Percentiles rank a stretch among this genome's conserved stretches.
Conservation (phyloP, 2,888 invertebrate genomes). For the Mythimna lalbum region DNA sequence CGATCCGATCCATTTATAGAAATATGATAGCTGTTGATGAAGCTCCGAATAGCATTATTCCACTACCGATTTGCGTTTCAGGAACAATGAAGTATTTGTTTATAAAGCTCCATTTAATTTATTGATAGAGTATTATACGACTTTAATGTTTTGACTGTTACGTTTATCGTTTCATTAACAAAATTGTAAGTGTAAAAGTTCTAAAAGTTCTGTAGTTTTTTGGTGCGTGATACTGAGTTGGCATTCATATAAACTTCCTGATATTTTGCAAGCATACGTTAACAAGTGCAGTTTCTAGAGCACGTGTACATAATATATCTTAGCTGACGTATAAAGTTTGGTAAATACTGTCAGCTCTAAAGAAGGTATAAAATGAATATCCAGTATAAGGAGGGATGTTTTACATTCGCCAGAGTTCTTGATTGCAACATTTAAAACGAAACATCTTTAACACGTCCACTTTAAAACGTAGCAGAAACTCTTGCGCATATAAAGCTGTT, state of each 20-base stretch:
- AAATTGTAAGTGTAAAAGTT: background rate
- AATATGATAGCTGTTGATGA: conserved; percentile 56
- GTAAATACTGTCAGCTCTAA: conserved; percentile 39
- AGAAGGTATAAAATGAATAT: conserved; percentile 37
- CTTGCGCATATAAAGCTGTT: conserved; percentile 78
- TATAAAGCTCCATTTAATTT: conserved; percentile 30
- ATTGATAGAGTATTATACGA: conserved; percentile 21
- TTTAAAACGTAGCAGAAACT: conserved; percentile 77
- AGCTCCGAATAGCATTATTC: conserved; percentile 28
- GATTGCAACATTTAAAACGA: conserved; percentile 68
- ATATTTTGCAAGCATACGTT: conserved; percentile 32
- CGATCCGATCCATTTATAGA: conserved; percentile 61
- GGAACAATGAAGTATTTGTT: conserved; percentile 41
- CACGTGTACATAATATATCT: conserved; percentile 19
- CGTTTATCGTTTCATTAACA: conserved; percentile 6
- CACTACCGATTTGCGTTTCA: conserved; percentile 29
- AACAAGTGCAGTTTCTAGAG: conserved; percentile 23
- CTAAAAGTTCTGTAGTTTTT: conserved; percentile 6
- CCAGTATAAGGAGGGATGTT: conserved; percentile 28
- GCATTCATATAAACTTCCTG: conserved; percentile 39
- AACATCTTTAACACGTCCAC: conserved; percentile 70
- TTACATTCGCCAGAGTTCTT: conserved; percentile 46
- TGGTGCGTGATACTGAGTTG: conserved; percentile 11
- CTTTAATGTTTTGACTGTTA: conserved; percentile 1
- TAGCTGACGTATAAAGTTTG: conserved; percentile 27